Evolutionary conservation across 2,113 vertebrate genomes (phyloP).

Genomic region (Platysternon megacephalum): DNA sequence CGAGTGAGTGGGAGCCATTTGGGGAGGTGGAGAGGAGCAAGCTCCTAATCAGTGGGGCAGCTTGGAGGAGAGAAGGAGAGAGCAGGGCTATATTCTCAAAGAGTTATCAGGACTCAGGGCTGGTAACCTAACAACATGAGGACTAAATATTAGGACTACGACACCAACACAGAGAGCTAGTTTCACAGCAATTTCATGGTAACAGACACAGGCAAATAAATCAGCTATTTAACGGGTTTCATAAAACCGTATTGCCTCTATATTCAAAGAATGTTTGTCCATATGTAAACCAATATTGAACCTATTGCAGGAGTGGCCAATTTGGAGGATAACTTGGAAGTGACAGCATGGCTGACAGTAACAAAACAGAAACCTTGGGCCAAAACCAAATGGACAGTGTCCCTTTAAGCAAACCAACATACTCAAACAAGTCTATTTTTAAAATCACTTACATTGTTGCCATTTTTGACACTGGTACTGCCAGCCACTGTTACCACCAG

Average conservation of each 20-base stretch:
- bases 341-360: slow-evolving; percentile 33
- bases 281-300: slow-evolving; percentile 21
- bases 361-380: slow-evolving; percentile 11
- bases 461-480: slow-evolving; percentile 22
- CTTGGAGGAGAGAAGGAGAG: not conserved
- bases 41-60: not conserved
- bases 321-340: slow-evolving; percentile 13
- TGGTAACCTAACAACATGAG: not conserved
- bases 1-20: not conserved
- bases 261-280: slow-evolving; percentile 37
- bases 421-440: slow-evolving; percentile 58
- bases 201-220: not conserved
- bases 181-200: not conserved
- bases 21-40: not conserved
- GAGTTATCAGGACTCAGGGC: not conserved
- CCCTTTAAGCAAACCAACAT: slow-evolving; percentile 49
- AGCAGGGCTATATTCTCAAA: not conserved
- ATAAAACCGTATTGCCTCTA: slow-evolving; percentile 21
- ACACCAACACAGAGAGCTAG: not conserved
- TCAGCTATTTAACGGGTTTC: not conserved
- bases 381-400: slow-evolving; percentile 51
- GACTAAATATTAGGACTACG: not conserved
- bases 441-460: slow-evolving; percentile 50
- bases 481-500: slow-evolving; percentile 46
- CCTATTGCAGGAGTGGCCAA: slow-evolving; percentile 15